Conservation (phyloP, 2,113 vertebrate species). For the Ctenomys sociabilis region DNA sequence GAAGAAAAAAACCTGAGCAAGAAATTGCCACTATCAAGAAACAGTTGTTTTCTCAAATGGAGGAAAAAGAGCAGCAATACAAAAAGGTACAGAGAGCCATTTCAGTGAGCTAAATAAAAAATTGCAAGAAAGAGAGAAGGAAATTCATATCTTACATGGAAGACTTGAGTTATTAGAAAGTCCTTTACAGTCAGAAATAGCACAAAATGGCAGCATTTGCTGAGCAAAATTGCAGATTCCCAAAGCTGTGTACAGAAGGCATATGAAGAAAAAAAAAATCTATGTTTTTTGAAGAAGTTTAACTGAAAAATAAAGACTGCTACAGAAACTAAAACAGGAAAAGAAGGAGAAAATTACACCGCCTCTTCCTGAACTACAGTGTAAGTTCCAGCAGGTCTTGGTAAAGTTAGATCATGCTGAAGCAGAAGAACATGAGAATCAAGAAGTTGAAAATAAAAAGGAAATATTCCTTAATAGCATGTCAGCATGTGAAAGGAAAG, state of each 20-base stretch:
- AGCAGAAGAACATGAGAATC: slow-evolving; percentile 79
- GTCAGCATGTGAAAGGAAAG: no score
- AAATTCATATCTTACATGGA: slow-evolving; percentile 85
- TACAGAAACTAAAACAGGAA: slow-evolving; percentile 79
- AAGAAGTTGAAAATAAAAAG: no score
- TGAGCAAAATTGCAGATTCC: slow-evolving; percentile 79
- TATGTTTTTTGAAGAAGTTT: slow-evolving; percentile 79
- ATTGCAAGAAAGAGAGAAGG: slow-evolving; percentile 84
- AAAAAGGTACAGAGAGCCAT: slow-evolving; percentile 85
- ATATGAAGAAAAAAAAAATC: slow-evolving; percentile 84
- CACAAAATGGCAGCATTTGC: slow-evolving; percentile 80
- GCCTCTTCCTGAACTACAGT: slow-evolving; percentile 77
- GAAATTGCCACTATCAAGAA: slow-evolving; percentile 93
- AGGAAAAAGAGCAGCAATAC: slow-evolving; percentile 89
- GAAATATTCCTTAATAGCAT: no score
- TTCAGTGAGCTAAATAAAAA: slow-evolving; percentile 85
- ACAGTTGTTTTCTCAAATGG: slow-evolving; percentile 91
- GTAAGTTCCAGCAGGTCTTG: slow-evolving; percentile 82
- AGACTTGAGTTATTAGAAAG: slow-evolving; percentile 84
- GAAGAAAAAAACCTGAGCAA: slow-evolving; percentile 97
- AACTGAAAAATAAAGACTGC: slow-evolving; percentile 78
- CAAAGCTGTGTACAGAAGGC: slow-evolving; percentile 82
- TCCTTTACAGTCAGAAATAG: slow-evolving; percentile 82
- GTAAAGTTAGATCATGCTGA: slow-evolving; percentile 83
- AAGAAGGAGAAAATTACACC: slow-evolving; percentile 59